Evolutionary conservation across 2,888 invertebrate species (phyloP).

Genomic region (Hyposoter dolosus): DNA sequence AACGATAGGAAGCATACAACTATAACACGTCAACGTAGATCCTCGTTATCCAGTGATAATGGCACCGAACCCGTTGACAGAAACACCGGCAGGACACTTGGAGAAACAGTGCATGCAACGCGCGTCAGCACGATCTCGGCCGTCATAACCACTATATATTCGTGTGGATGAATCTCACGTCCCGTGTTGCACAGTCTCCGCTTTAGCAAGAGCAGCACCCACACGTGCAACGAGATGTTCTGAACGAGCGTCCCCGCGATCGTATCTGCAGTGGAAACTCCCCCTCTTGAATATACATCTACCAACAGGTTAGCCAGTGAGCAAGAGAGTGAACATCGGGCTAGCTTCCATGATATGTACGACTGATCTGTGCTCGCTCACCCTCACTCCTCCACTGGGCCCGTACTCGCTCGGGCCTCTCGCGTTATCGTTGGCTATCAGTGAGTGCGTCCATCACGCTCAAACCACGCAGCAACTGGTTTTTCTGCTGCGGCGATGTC

Average conservation of each 20-base stretch:
- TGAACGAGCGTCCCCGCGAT: slow-evolving; percentile 60
- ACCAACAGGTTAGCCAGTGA: slow-evolving; percentile 59
- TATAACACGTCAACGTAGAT: slow-evolving; percentile 47
- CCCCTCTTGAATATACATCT: slow-evolving; percentile 63
- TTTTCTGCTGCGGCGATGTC: slow-evolving; percentile 54
- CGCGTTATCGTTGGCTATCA: slow-evolving; percentile 66
- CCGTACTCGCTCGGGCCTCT: slow-evolving; percentile 35
- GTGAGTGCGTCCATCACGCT: slow-evolving; percentile 61
- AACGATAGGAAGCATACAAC: slow-evolving; percentile 5
- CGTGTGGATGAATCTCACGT: slow-evolving; percentile 31
- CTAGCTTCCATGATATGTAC: slow-evolving; percentile 51
- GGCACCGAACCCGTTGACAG: slow-evolving; percentile 19
- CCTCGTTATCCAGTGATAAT: slow-evolving; percentile 42
- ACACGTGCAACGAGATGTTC: slow-evolving; percentile 54
- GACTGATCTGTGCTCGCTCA: slow-evolving; percentile 53
- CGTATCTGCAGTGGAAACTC: slow-evolving; percentile 67
- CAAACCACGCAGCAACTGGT: slow-evolving; percentile 68
- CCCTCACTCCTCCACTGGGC: slow-evolving; percentile 32
- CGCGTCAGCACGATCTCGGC: slow-evolving; percentile 39
- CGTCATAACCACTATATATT: slow-evolving; percentile 32
- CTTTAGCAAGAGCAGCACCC: slow-evolving; percentile 40
- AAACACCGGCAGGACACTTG: slow-evolving; percentile 36
- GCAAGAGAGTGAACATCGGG: slow-evolving; percentile 52
- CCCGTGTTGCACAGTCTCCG: slow-evolving; percentile 25
- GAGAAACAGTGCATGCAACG: slow-evolving; percentile 42